Conservation (phyloP, 2,113 vertebrate species). For the Gavia stellata region DNA sequence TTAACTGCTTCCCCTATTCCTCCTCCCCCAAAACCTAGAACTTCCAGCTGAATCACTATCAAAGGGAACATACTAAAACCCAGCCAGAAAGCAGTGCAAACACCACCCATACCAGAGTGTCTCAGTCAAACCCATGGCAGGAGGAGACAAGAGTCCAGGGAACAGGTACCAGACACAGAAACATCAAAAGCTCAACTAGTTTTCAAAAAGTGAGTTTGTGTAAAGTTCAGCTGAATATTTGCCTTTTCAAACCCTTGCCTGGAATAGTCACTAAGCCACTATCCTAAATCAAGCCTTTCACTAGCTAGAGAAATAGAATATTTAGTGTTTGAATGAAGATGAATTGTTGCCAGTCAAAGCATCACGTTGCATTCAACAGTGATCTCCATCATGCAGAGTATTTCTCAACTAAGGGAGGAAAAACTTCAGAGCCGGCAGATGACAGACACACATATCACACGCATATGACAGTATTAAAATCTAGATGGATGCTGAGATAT, state of each 20-base stretch:
- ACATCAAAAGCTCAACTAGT: background rate
- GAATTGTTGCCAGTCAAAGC: slow-evolving; percentile 17
- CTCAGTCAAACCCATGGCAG: background rate
- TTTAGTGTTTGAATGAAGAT: slow-evolving; percentile 1
- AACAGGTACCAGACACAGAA: background rate
- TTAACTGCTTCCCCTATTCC: background rate
- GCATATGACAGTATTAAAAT: background rate
- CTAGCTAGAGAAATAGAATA: slow-evolving; percentile 2
- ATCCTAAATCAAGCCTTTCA: background rate
- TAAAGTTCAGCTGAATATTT: background rate
- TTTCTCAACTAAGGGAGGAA: background rate
- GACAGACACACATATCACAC: background rate
- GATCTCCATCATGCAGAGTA: background rate
- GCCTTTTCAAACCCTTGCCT: background rate
- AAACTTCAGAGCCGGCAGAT: background rate
- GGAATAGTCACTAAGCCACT: background rate
- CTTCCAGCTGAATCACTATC: background rate
- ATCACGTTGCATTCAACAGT: background rate
- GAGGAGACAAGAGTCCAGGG: background rate
- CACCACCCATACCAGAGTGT: background rate
- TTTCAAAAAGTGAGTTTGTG: background rate
- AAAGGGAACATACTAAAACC: background rate
- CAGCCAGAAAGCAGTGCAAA: background rate
- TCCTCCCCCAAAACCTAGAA: background rate
- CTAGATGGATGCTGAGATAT: background rate